These are phyloP conservation scores for Pyxicephalus adspersus DNA, from an alignment of 2,113 vertebrate genomes.

Conservation along the genomic window DNA sequence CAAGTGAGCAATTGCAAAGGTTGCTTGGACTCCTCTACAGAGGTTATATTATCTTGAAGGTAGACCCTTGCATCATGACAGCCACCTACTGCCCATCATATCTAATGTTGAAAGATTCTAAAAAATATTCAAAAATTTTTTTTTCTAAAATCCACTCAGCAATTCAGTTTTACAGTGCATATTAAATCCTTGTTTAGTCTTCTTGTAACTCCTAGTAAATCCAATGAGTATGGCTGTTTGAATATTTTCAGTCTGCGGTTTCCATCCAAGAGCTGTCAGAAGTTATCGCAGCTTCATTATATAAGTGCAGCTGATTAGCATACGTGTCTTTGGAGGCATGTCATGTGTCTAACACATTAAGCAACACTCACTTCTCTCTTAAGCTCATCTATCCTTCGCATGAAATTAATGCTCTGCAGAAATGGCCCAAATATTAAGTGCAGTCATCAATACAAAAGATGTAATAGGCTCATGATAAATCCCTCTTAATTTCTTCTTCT, in stretches of 20 bases:
- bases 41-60: constrained; percentile 30
- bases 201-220: constrained; percentile 34
- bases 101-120: not conserved
- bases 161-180: not conserved
- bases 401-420: constrained; percentile 25
- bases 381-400: constrained; percentile 15
- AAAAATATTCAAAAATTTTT: not conserved
- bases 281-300: constrained; percentile 46
- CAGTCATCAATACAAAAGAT: constrained; percentile 6
- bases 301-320: constrained; percentile 44
- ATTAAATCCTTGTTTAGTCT: constrained; percentile 18
- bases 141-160: not conserved
- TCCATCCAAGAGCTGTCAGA: constrained; percentile 39
- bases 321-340: constrained; percentile 40
- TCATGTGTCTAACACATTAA: constrained; percentile 24
- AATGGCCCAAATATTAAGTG: constrained; percentile 8
- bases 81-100: constrained; percentile 1
- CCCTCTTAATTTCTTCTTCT: constrained; percentile 25
- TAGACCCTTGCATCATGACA: not conserved
- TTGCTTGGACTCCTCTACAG: constrained; percentile 18
- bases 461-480: constrained; percentile 17
- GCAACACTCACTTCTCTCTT: constrained; percentile 10
- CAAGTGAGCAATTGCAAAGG: constrained; percentile 28
- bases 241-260: not conserved
- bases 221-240: constrained; percentile 1